Evolutionary conservation across 2,888 invertebrate genomes (phyloP).

Genomic region (Cheilosia urbana): DNA sequence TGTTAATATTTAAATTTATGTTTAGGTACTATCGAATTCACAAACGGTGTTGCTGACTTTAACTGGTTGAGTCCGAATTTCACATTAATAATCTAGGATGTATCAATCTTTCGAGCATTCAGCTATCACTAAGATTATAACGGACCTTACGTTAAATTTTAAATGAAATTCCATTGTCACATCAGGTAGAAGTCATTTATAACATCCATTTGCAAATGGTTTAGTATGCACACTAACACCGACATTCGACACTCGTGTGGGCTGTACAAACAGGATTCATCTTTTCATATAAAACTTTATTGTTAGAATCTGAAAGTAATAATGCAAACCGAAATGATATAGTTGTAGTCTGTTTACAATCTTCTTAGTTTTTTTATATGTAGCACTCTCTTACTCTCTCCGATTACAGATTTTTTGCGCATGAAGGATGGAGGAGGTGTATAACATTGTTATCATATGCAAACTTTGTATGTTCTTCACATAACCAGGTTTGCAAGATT

Average conservation of each 20-base stretch:
- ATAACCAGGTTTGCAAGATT: too few species aligned
- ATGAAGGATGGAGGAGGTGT: too few species aligned
- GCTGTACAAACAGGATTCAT: background rate
- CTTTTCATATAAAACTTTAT: too few species aligned
- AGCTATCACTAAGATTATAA: background rate
- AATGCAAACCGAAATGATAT: too few species aligned
- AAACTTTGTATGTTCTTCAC: too few species aligned
- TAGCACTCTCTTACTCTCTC: too few species aligned
- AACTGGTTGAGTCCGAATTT: background rate
- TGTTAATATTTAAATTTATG: background rate
- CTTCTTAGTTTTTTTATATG: too few species aligned
- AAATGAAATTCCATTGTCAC: background rate
- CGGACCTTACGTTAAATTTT: background rate
- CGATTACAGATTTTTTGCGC: too few species aligned
- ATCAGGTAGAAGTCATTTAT: background rate
- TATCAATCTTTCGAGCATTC: background rate
- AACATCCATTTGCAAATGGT: background rate
- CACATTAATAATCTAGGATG: background rate
- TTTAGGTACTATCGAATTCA: background rate
- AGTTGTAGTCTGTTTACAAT: too few species aligned
- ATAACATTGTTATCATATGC: too few species aligned
- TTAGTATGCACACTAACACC: background rate
- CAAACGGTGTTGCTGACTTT: background rate
- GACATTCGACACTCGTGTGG: background rate
- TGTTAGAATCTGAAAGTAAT: too few species aligned